These are phyloP conservation scores for Cuniculus paca DNA, from an alignment of 2,797 vertebrate species.

Conservation along the genomic window DNA sequence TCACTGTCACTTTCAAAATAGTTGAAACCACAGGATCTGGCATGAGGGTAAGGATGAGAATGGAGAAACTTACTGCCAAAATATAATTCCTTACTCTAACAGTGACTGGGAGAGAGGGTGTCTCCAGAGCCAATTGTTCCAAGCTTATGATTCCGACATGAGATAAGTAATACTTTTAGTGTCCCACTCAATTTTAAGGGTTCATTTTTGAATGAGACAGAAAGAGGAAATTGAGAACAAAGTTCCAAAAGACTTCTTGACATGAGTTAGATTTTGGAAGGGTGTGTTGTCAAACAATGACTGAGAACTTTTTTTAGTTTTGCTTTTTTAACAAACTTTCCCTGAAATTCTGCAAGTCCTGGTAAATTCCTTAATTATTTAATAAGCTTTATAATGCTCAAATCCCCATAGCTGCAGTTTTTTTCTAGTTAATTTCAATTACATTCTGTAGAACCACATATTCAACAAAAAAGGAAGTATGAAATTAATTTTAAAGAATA, in stretches of 20 bases:
- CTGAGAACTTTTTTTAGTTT: not conserved
- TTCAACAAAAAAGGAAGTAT: conserved; percentile 10
- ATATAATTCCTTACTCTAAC: conserved; percentile 6
- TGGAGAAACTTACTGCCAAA: conserved; percentile 26
- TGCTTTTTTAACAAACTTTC: not conserved
- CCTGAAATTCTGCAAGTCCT: conserved; percentile 46
- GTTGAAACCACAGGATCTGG: conserved; percentile 44
- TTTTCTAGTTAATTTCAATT: not conserved
- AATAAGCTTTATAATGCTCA: not conserved
- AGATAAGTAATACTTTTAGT: conserved; percentile 64
- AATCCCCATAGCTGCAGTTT: not conserved
- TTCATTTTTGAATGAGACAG: conserved; percentile 62
- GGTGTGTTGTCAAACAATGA: not conserved
- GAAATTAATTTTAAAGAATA: conserved; percentile 44
- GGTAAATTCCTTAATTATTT: conserved; percentile 26
- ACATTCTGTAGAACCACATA: not conserved
- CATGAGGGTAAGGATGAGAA: conserved; percentile 31
- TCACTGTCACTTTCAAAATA: conserved; percentile 62
- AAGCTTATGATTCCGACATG: not conserved
- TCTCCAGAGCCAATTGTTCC: conserved; percentile 14
- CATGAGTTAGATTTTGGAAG: conserved; percentile 46
- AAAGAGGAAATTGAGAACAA: conserved; percentile 56
- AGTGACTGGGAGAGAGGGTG: not conserved
- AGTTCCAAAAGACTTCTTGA: conserved; percentile 54
- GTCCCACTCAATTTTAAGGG: conserved; percentile 31